Evolutionary conservation across 2,113 vertebrate species (phyloP).

Genomic region (Trochalopteron elliotii): DNA sequence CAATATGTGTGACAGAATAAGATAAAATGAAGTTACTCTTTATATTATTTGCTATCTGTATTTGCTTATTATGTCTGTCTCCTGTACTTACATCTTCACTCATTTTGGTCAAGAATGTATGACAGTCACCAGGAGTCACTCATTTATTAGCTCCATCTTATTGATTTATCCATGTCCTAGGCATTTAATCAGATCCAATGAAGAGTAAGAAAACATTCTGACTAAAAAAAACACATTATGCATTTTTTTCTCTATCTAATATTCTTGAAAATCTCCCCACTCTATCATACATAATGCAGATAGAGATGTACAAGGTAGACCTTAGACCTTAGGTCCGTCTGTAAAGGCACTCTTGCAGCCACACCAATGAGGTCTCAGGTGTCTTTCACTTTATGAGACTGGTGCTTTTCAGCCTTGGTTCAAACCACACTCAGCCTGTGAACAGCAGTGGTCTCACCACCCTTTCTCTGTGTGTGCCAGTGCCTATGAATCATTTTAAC

Average conservation of each 20-base stretch:
- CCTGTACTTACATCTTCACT: not conserved
- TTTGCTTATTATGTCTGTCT: not conserved
- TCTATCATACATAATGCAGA: fast-evolving
- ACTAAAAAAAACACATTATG: not conserved
- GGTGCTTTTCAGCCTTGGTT: not conserved
- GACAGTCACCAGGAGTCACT: not conserved
- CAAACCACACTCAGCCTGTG: not conserved
- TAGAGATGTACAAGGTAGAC: not conserved
- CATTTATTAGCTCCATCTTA: not conserved
- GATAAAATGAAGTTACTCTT: not conserved
- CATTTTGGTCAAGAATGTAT: not conserved
- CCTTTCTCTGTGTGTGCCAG: not conserved
- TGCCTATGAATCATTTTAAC: not conserved
- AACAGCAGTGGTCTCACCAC: fast-evolving
- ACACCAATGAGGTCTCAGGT: not conserved
- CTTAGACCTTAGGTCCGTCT: not conserved
- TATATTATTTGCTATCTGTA: not conserved
- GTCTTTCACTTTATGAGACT: fast-evolving
- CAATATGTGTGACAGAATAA: not conserved
- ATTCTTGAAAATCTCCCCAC: not conserved
- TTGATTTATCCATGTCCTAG: not conserved
- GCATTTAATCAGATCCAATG: not conserved
- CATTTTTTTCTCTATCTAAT: not conserved
- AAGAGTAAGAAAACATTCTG: not conserved
- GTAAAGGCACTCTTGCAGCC: not conserved